phyloP scores from a whole-genome alignment of 35 echinoderm and acorn worm genomes.

The Amphiura filiformis region DNA sequence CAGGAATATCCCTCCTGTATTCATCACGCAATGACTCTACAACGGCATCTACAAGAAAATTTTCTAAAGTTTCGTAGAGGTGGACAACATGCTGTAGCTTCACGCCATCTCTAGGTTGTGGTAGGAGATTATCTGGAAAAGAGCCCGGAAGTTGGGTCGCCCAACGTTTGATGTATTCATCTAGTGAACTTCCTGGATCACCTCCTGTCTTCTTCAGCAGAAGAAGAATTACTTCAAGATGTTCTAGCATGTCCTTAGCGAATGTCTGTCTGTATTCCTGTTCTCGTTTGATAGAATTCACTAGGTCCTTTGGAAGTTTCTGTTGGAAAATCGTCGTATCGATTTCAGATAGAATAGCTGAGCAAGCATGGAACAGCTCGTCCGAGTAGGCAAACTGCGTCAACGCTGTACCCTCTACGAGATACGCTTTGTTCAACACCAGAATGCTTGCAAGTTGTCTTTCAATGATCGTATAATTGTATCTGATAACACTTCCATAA shows the following conservation, averaged over 20 bases:
- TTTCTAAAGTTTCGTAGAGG: conserved; percentile 30
- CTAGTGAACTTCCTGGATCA: conserved; percentile 22
- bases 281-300: conserved; percentile 14
- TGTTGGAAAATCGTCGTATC: conserved; percentile 14
- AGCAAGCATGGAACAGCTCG: conserved; percentile 10
- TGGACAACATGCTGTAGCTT: conserved; percentile 32
- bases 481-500: conserved; percentile 14
- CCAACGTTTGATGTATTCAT: conserved; percentile 36
- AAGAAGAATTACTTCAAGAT: conserved; percentile 16
- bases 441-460: conserved; percentile 21
- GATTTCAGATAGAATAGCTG: conserved; percentile 16
- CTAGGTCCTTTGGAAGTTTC: conserved; percentile 12
- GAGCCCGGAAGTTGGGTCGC: not conserved
- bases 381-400: conserved; percentile 23
- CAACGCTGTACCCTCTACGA: not conserved
- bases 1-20: not conserved
- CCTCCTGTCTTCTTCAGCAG: conserved; percentile 36
- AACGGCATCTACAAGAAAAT: conserved; percentile 3
- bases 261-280: not conserved
- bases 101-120: conserved; percentile 10
- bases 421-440: conserved; percentile 27
- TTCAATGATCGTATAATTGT: conserved; percentile 29
- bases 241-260: conserved; percentile 20
- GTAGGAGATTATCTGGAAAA: not conserved
- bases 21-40: conserved; percentile 12